These are phyloP conservation scores for Gallinago paraguaiae DNA, from an alignment of 2,113 vertebrate species.

Conservation along the genomic window DNA sequence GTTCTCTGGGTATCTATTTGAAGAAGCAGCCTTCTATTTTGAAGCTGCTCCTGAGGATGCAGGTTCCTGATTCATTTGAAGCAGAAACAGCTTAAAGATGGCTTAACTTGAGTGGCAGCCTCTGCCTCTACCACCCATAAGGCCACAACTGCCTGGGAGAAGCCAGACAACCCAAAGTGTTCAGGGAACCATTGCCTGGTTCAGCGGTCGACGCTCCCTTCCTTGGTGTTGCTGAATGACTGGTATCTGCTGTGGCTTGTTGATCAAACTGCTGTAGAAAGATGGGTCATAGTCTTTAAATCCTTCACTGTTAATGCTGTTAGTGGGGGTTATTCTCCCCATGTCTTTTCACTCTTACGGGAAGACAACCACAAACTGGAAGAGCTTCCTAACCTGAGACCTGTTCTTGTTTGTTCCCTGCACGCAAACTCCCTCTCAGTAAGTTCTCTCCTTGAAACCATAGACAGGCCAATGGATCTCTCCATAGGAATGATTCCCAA, in stretches of 20 bases:
- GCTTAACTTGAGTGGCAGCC: not conserved
- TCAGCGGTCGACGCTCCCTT: not conserved
- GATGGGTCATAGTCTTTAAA: not conserved
- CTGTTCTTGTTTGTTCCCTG: not conserved
- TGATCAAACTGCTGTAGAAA: not conserved
- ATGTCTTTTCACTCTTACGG: not conserved
- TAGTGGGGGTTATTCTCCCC: not conserved
- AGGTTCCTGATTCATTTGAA: not conserved
- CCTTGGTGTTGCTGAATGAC: accelerated
- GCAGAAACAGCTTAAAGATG: not conserved
- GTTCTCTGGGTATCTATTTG: not conserved
- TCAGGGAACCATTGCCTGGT: not conserved
- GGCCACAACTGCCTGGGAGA: not conserved
- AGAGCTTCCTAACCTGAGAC: not conserved
- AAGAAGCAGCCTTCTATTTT: not conserved
- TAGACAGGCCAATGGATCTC: not conserved
- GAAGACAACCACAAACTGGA: not conserved
- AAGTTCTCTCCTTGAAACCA: too few species aligned
- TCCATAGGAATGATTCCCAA: not conserved
- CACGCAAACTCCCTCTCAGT: not conserved
- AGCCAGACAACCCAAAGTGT: not conserved
- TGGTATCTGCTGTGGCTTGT: not conserved
- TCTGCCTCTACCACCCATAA: not conserved
- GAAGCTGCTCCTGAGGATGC: not conserved
- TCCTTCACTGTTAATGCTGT: not conserved